Evolutionary conservation across 2,113 vertebrate genomes (phyloP), one percentile per base, ranked within the genome.

Genomic region (Mola mola): DNA sequence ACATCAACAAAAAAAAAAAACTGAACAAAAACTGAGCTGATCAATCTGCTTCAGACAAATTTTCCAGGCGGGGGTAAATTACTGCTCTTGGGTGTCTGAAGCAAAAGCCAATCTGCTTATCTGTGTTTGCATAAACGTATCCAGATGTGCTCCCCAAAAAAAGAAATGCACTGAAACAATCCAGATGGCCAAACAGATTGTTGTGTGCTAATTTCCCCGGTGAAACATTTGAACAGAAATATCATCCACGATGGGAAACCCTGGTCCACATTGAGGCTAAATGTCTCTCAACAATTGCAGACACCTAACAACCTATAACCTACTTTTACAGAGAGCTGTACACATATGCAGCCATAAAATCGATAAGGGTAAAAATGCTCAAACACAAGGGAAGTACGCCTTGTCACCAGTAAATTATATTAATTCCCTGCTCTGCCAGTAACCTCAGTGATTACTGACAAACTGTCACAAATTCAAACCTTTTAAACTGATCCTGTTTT

Each of bases 151-250:
- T 64, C 66, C 53, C 49, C 64, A 77, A 67, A 74, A 68, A 72
- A 69, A 84, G 36, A 72, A 51, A 41, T 19, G 11, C 20, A 19
- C 28, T 19, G 68, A 70, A 83, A 67, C 51, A 51, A 49, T 76
- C 65, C 82, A 82, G 82, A 85, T 80, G 80, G 80, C 46, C 60
- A 7, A 43, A 49, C 82, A 82, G 68, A 68, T 51, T 75, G 64
- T 58, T 79, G 43, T 11, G 11, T 66, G 65, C 58, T 67, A 60
- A 79, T 81, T 82, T 86, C 67, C 67, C 60, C 26, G 10, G 59
- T 34, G 67, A 64, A 76, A 53, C 29, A 4, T 74, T 61, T 66
- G 46, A 76, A 59, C 44, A 66, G 50, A 60, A 80, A 65, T 75
- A 80, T 57, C 66, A 62, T 51, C 65, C 48, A 57, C 29, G 12